A percentile compares a stretch with the other conserved stretches of the same genome.
phyloP scores from a whole-genome alignment of 2,888 invertebrate genomes.

The Erannis defoliaria region DNA sequence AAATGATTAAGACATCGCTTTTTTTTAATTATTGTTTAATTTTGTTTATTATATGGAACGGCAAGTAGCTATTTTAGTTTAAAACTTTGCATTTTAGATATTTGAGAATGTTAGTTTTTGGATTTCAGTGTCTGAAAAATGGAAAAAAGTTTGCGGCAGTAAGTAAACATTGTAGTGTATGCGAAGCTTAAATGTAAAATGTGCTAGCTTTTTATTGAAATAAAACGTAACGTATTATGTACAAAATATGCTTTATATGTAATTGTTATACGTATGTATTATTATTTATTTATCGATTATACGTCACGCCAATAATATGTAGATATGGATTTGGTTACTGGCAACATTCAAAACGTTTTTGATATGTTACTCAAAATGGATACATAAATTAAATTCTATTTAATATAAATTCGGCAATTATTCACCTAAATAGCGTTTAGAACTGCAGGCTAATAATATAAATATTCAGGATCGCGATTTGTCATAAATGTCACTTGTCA shows the following conservation, averaged over 20 bases:
- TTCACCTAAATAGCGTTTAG: not conserved
- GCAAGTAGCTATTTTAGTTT: constrained; percentile 50
- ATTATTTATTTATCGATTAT: constrained; percentile 23
- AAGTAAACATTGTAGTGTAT: constrained; percentile 79
- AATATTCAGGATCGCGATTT: too few species aligned
- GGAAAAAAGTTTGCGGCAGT: constrained; percentile 85
- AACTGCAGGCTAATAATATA: too few species aligned
- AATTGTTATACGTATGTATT: constrained; percentile 12
- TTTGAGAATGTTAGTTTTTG: constrained; percentile 81
- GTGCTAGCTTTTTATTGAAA: constrained; percentile 48
- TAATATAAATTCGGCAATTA: not conserved
- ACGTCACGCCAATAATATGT: not conserved
- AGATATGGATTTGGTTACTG: constrained; percentile 21
- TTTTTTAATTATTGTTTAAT: constrained; percentile 19
- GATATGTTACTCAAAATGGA: not conserved
- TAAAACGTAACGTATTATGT: constrained; percentile 24
- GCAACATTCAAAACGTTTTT: constrained; percentile 22
- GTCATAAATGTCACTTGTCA: too few species aligned
- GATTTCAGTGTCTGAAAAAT: constrained; percentile 85
- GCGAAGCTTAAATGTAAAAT: constrained; percentile 61
- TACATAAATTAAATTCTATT: not conserved
- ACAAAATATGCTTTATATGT: constrained; percentile 29
- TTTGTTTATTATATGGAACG: constrained; percentile 34
- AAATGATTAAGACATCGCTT: constrained; percentile 32
- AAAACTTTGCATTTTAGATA: constrained; percentile 54